Conservation (phyloP, 2,797 vertebrate species). For the Sparidentex hasta region DNA sequence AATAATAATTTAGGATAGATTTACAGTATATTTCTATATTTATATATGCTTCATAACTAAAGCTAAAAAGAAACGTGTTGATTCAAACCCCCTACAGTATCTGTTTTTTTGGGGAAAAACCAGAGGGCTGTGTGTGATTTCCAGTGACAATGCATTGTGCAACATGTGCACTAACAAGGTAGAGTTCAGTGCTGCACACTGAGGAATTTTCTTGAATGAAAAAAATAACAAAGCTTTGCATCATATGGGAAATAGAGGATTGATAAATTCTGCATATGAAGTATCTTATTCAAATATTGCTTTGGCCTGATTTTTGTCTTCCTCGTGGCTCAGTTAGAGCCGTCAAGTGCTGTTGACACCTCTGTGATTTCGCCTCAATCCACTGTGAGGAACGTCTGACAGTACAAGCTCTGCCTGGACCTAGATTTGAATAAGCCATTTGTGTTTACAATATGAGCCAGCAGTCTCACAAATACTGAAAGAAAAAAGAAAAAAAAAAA, state of each 20-base stretch:
- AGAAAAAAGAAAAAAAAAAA: constrained; percentile 56
- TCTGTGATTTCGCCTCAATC: constrained; percentile 79
- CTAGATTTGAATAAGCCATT: constrained; percentile 86
- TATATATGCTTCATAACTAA: no score
- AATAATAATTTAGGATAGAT: not conserved
- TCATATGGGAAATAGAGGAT: constrained; percentile 41
- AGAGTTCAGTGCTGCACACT: not conserved
- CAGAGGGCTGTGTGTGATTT: not conserved
- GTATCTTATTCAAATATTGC: constrained; percentile 50
- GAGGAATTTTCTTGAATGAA: constrained; percentile 22
- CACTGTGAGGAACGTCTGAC: constrained; percentile 76
- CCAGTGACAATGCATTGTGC: not conserved
- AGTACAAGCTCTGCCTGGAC: constrained; percentile 71
- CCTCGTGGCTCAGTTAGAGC: constrained; percentile 72
- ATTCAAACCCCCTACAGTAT: not conserved
- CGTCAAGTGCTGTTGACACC: constrained; percentile 74
- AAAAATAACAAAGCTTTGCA: constrained; percentile 31
- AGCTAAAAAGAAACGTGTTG: not conserved
- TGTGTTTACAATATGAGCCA: constrained; percentile 85
- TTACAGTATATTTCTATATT: not conserved
- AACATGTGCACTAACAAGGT: not conserved
- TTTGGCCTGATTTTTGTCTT: constrained; percentile 71
- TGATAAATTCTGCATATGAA: constrained; percentile 59
- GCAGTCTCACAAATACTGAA: constrained; percentile 76
- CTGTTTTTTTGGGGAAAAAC: not conserved